These are phyloP conservation scores for Ctenopoma multispine DNA, from an alignment of 2,797 vertebrate species.

Conservation along the genomic window DNA sequence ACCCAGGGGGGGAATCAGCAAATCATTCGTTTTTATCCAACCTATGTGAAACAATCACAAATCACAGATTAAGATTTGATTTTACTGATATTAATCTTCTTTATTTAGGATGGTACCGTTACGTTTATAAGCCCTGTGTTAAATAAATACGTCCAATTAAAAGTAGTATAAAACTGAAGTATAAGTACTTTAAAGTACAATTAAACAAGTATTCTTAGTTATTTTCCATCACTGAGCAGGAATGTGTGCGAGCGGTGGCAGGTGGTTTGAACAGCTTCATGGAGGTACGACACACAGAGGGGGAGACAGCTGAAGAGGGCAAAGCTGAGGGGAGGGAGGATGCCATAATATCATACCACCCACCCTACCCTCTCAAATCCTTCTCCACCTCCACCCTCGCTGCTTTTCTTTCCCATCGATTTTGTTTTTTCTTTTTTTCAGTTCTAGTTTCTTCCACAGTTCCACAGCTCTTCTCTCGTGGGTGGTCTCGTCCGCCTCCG, in stretches of 20 bases:
- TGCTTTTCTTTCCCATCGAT: constrained; percentile 29
- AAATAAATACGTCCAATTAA: too few species aligned
- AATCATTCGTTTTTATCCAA: too few species aligned
- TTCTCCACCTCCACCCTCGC: constrained; percentile 24
- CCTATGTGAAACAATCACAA: too few species aligned
- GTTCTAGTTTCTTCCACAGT: constrained; percentile 5
- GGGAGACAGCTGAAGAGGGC: constrained; percentile 30
- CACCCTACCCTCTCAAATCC: neutral
- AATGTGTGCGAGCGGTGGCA: constrained; percentile 35
- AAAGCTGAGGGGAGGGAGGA: constrained; percentile 3
- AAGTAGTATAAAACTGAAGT: too few species aligned
- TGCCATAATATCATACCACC: constrained; percentile 12
- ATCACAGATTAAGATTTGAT: too few species aligned
- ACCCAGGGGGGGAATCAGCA: too few species aligned
- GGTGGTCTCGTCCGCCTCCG: constrained; percentile 33
- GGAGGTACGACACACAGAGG: constrained; percentile 1
- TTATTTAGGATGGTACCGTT: too few species aligned
- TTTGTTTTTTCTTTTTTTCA: constrained; percentile 16
- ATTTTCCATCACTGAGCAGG: neutral
- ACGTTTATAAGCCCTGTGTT: too few species aligned
- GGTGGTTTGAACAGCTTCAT: constrained; percentile 58
- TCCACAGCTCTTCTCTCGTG: constrained; percentile 9
- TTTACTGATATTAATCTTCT: too few species aligned
- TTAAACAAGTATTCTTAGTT: neutral
- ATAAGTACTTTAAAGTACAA: neutral